Base-by-base conservation (phyloP, 2,888 invertebrate species). In the Ephialtes manifestator region DNA sequence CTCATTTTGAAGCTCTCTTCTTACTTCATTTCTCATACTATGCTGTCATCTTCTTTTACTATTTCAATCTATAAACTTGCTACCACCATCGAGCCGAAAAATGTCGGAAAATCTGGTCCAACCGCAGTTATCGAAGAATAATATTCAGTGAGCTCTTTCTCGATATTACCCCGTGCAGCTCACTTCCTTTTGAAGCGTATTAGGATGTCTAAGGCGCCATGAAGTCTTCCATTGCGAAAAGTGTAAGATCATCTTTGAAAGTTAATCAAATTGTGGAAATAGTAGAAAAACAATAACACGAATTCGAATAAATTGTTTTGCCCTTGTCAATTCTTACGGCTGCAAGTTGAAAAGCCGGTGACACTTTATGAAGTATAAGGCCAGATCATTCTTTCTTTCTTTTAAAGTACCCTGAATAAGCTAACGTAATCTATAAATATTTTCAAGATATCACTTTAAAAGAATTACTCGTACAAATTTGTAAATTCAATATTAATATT, bases 81-180 rank as follows among this genome's bases (percentile, higher is more conserved):
- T 11, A 53, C 35, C 63, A 65, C 8, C 24, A 39, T 68, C 35
- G 31, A 46, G 20, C 28, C 15, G 35, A 31, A 43, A 39, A 74
- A 81, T 24, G 55, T 18, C 58, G 60, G 46, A 58, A 77, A 79
- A 80, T 31, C 20, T 10, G 8, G 3, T 24, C 53, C 35, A 63
- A 24, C 13, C 35, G 71, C 74, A 53, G 46, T 74, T 78, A 84
- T 84, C 84, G 84, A 84, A 81, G 70, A 81, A 84, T 84, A 81
- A 81, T 81, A 84, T 81, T 81, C 68, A 53, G 18, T 65, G 65
- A 71, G 71, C 39, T 72, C 2, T 63, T 48, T 46, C 76, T 76
- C 65, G 65, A 80, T 67, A 72, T 60, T 84, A 71, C 48, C 24
- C 7, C 53, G 15, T 43, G 55, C 43, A 5, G 46, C 68, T 31